Evolutionary conservation across 2,888 invertebrate species (phyloP).

Genomic region (Sisyra terminalis): DNA sequence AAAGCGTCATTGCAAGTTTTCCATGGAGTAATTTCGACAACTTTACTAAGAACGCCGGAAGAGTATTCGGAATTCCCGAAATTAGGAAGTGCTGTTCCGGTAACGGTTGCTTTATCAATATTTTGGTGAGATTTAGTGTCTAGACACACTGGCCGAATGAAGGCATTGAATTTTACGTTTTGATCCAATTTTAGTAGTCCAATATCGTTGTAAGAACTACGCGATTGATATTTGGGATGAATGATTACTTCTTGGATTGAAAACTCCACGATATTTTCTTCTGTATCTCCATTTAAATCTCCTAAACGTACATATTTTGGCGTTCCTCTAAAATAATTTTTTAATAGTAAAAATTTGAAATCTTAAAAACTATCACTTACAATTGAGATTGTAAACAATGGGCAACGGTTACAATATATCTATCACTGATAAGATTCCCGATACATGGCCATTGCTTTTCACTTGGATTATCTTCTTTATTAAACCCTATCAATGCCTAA

Average conservation of each 20-base stretch:
- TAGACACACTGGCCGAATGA: slow-evolving; percentile 24
- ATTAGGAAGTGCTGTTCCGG: slow-evolving; percentile 10
- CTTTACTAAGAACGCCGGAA: slow-evolving; percentile 28
- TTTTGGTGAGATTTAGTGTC: slow-evolving; percentile 6
- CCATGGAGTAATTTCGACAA: slow-evolving; percentile 21
- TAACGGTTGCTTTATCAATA: slow-evolving; percentile 13
- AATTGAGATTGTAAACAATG: too few species aligned
- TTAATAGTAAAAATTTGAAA: too few species aligned
- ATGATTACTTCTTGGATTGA: slow-evolving; percentile 15
- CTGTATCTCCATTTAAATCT: slow-evolving; percentile 12
- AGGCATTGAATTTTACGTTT: slow-evolving; percentile 17
- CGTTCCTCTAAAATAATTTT: too few species aligned
- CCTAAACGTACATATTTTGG: slow-evolving; percentile 7
- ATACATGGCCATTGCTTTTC: too few species aligned
- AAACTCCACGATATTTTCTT: slow-evolving; percentile 12
- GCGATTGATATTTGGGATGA: slow-evolving; percentile 22
- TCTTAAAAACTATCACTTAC: too few species aligned
- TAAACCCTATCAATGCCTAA: too few species aligned
- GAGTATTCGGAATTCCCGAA: slow-evolving; percentile 8
- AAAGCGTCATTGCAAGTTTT: slow-evolving; percentile 11
- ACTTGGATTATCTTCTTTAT: too few species aligned
- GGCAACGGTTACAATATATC: too few species aligned
- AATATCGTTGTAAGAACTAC: slow-evolving; percentile 25
- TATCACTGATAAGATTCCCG: too few species aligned
- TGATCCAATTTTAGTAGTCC: slow-evolving; percentile 22